phyloP scores from a whole-genome alignment of 2,113 vertebrate genomes.

The Reinhardtius hippoglossoides region DNA sequence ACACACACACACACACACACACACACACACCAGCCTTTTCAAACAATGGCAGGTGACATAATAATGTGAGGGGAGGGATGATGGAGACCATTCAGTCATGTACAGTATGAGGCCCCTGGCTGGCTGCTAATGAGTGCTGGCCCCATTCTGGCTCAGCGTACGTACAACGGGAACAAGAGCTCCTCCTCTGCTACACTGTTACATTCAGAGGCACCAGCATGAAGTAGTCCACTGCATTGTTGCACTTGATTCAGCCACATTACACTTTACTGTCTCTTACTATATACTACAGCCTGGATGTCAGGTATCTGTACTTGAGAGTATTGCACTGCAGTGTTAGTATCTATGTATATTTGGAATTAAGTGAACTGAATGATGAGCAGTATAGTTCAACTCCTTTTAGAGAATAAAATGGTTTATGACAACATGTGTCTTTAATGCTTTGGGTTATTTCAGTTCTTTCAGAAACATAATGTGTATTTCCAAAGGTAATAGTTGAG shows the following conservation, averaged over 20 bases:
- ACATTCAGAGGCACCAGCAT: constrained; percentile 16
- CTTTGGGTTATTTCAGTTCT: no score
- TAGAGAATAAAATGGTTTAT: no score
- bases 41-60: constrained; percentile 71
- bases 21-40: constrained; percentile 3
- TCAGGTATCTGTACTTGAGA: neutral
- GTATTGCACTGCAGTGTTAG: neutral
- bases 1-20: neutral
- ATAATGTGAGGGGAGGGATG: constrained; percentile 35
- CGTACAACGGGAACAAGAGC: constrained; percentile 33
- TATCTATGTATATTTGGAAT: no score
- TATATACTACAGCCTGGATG: neutral
- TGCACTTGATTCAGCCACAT: constrained; percentile 7
- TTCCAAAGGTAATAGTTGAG: no score
- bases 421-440: no score
- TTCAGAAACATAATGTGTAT: no score
- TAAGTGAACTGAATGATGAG: no score
- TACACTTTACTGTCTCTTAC: neutral
- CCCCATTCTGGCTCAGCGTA: constrained; percentile 54
- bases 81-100: constrained; percentile 47
- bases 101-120: constrained; percentile 51
- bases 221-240: constrained; percentile 9
- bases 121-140: constrained; percentile 67
- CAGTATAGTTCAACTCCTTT: no score
- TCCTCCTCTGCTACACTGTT: constrained; percentile 22